These are phyloP conservation scores for Vicugna pacos DNA, from an alignment of 2,113 vertebrate genomes.

Conservation along the genomic window DNA sequence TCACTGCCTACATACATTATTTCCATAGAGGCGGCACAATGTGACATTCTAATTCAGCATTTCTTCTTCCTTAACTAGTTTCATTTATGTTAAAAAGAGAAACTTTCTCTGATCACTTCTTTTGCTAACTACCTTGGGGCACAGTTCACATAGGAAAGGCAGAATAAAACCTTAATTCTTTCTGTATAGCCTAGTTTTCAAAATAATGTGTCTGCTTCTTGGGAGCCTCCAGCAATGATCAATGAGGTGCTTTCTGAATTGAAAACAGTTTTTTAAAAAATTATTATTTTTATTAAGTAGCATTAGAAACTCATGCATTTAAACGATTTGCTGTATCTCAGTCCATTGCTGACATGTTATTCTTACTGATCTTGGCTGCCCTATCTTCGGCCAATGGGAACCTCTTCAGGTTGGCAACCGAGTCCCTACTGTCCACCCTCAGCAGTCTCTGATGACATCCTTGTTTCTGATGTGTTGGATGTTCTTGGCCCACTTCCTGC, in stretches of 20 bases:
- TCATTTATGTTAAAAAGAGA: background rate
- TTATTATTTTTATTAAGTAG: background rate
- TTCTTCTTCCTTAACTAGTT: background rate
- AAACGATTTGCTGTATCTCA: background rate
- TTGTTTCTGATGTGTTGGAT: background rate
- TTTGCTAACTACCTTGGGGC: background rate
- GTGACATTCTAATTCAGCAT: background rate
- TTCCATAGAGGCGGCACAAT: background rate
- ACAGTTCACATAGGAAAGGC: background rate
- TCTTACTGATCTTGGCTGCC: background rate
- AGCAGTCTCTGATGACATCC: background rate
- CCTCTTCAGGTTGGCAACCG: background rate
- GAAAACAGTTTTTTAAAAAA: background rate
- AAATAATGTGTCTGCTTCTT: background rate
- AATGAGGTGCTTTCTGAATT: background rate
- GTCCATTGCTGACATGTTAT: background rate
- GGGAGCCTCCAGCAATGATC: background rate
- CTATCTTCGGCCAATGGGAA: background rate
- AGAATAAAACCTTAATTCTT: background rate
- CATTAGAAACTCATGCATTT: background rate
- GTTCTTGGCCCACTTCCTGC: background rate
- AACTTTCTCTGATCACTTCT: background rate
- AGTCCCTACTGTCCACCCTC: background rate
- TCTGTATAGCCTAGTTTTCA: background rate
- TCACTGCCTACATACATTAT: background rate